Conservation (phyloP, 2,797 vertebrate species). For the Hybognathus amarus region DNA sequence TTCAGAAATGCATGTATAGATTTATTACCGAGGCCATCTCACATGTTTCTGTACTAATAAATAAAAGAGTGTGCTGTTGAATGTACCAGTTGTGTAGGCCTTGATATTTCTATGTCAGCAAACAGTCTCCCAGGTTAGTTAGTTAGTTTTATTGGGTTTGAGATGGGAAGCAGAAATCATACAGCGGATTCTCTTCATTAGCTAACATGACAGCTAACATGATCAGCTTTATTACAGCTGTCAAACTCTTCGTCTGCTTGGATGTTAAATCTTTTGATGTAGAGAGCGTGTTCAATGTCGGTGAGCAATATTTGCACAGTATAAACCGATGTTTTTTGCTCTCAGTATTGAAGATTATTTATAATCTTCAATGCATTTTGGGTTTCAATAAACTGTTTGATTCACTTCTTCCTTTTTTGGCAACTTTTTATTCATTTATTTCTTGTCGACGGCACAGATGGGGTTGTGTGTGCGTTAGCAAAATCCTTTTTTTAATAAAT, state of each 20-base stretch:
- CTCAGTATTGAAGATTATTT: not conserved
- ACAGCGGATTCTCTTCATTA: not conserved
- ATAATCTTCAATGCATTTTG: not conserved
- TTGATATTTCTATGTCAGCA: not conserved
- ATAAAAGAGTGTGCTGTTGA: not conserved
- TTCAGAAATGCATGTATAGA: not conserved
- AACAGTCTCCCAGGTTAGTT: not conserved
- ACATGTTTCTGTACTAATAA: not conserved
- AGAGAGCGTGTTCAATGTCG: not conserved
- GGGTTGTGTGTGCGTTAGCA: not conserved
- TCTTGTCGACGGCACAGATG: not conserved
- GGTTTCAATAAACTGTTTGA: not conserved
- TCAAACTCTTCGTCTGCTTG: not conserved
- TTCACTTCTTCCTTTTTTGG: not conserved
- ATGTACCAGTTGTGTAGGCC: not conserved
- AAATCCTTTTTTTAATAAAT: constrained; percentile 2
- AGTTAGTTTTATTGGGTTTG: not conserved
- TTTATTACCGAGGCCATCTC: not conserved
- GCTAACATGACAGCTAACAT: constrained; percentile 19
- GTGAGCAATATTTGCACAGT: not conserved
- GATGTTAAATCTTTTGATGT: not conserved
- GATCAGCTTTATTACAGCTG: not conserved
- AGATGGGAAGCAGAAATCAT: not conserved
- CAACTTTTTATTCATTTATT: not conserved
- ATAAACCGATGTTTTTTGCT: not conserved